A percentile compares a stretch with the other conserved stretches of the same genome.
Conservation (phyloP, 2,113 vertebrate genomes). For the Ameiurus melas region DNA sequence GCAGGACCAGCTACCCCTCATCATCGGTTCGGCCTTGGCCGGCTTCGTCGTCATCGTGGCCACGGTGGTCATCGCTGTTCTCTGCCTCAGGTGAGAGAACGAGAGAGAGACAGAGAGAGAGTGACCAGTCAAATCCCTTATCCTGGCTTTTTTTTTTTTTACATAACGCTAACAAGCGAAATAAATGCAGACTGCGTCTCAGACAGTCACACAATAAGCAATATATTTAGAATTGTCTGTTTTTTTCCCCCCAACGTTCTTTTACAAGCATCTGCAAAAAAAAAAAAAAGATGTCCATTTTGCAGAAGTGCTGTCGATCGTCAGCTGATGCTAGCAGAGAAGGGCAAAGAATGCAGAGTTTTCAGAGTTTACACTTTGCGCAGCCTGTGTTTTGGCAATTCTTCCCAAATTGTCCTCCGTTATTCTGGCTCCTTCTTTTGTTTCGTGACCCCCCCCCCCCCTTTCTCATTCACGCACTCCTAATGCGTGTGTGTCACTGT, state of each 20-base stretch:
- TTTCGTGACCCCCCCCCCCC: background rate
- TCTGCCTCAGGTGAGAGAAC: slow-evolving; percentile 90
- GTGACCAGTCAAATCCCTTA: background rate
- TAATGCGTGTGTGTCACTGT: slow-evolving; percentile 25
- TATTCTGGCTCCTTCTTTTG: slow-evolving; percentile 24
- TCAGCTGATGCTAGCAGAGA: background rate
- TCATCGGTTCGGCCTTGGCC: slow-evolving; percentile 89
- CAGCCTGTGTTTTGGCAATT: slow-evolving; percentile 34
- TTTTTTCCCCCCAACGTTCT: background rate
- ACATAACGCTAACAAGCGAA: slow-evolving; percentile 42
- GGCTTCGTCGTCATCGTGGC: slow-evolving; percentile 91
- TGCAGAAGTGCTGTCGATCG: slow-evolving; percentile 26
- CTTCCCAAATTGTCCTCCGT: slow-evolving; percentile 40
- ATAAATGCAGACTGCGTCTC: background rate
- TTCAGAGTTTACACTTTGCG: background rate
- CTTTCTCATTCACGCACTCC: slow-evolving; percentile 32
- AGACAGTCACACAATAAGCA: slow-evolving; percentile 14
- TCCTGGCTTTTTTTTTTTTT: slow-evolving; percentile 39
- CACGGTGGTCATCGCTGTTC: slow-evolving; percentile 89
- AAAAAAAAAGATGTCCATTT: slow-evolving; percentile 8
- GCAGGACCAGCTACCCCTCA: slow-evolving; percentile 93
- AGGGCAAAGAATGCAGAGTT: background rate
- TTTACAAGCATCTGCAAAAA: slow-evolving; percentile 18
- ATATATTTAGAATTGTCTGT: background rate
- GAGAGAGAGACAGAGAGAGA: slow-evolving; percentile 53